Evolutionary conservation across 1,140 invertebrate genomes (phyloP).

Genomic region (Cepaea nemoralis): DNA sequence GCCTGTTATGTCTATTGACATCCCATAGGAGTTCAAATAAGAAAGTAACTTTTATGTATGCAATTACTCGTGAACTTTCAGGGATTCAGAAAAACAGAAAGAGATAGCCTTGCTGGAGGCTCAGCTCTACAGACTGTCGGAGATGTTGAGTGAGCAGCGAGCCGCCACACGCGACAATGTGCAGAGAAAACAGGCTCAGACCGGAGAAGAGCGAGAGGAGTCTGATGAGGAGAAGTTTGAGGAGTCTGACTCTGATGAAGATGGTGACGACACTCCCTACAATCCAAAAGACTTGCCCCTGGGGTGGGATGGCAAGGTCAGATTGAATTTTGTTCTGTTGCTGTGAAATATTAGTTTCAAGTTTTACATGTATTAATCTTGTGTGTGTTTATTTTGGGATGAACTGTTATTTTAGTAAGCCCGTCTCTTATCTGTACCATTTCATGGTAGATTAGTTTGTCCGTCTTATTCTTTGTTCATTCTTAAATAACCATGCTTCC

Average conservation of each 20-base stretch:
- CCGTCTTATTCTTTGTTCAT: no score
- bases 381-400: no score
- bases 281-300: slow-evolving; percentile 99
- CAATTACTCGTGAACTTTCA: no score
- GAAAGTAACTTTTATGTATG: no score
- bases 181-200: slow-evolving; percentile 96
- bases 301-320: slow-evolving; percentile 98
- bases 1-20: no score
- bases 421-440: no score
- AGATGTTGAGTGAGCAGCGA: slow-evolving; percentile 80
- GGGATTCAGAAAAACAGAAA: slow-evolving; percentile 72
- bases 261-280: slow-evolving; percentile 94
- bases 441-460: no score
- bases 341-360: not conserved
- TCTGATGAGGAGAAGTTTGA: slow-evolving; percentile 86
- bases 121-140: slow-evolving; percentile 88
- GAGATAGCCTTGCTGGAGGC: slow-evolving; percentile 86
- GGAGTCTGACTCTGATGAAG: slow-evolving; percentile 79
- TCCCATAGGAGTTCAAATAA: no score
- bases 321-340: not conserved
- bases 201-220: slow-evolving; percentile 80
- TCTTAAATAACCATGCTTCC: no score
- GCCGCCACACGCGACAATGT: slow-evolving; percentile 97
- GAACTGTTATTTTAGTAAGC: no score
- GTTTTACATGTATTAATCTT: not conserved